These are phyloP conservation scores for Catharus fuscescens DNA, from an alignment of 2,113 vertebrate genomes.

Conservation along the genomic window DNA sequence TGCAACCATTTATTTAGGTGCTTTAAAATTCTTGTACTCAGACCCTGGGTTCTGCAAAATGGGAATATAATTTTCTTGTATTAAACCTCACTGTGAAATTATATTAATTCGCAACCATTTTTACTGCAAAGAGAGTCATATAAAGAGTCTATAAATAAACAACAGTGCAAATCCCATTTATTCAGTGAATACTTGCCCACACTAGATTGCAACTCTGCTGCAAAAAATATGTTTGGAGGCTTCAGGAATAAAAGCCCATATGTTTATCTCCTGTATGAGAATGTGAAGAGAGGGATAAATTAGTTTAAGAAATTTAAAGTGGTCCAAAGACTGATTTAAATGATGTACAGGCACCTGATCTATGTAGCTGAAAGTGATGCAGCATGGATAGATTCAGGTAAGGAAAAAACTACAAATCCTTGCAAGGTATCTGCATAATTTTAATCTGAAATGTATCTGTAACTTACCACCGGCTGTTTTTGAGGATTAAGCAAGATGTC, in stretches of 20 bases:
- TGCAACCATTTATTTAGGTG: neutral
- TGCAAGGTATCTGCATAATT: neutral
- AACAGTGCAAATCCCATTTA: constrained; percentile 9
- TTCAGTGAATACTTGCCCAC: constrained; percentile 43
- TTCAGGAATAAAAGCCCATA: constrained; percentile 42
- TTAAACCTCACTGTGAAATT: neutral
- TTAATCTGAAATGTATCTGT: neutral
- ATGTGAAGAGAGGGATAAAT: constrained; percentile 6
- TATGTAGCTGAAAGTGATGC: neutral
- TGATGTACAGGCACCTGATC: neutral
- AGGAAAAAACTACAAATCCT: neutral
- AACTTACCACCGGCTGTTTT: neutral
- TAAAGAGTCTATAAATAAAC: constrained; percentile 49
- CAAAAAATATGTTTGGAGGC: constrained; percentile 45
- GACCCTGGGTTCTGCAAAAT: neutral
- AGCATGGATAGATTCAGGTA: neutral
- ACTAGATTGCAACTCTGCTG: constrained; percentile 22
- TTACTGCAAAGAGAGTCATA: neutral
- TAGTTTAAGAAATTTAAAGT: neutral
- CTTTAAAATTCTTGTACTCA: neutral
- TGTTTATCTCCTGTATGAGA: constrained; percentile 34
- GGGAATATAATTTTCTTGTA: neutral
- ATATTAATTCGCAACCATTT: neutral
- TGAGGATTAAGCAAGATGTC: neutral
- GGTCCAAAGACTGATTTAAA: neutral